A percentile compares a stretch with the other conserved stretches of the same genome.
Evolutionary conservation across 64 coral and sea anemone genomes (phyloP).

Genomic region (Montipora capricornis): DNA sequence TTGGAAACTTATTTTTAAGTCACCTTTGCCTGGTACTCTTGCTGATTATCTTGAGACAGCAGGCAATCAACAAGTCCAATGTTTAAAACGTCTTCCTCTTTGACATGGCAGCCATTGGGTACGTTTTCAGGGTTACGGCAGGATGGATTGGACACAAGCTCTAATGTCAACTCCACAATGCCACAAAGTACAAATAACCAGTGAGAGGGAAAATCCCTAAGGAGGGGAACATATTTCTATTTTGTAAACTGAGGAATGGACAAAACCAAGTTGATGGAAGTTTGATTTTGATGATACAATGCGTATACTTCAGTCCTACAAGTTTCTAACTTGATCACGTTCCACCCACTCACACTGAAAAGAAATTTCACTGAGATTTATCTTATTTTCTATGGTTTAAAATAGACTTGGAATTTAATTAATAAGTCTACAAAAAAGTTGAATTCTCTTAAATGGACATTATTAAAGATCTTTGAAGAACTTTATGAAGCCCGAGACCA

Average conservation of each 20-base stretch:
- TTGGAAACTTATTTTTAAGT: background rate
- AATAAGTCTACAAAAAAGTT: too few relatives aligned
- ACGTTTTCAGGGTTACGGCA: background rate
- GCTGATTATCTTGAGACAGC: background rate
- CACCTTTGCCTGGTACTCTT: background rate
- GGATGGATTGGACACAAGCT: background rate
- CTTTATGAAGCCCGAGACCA: too few relatives aligned
- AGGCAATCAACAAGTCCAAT: background rate
- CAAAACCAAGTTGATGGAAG: too few relatives aligned
- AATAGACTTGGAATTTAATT: too few relatives aligned
- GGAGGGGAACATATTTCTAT: background rate
- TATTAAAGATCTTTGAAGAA: too few relatives aligned
- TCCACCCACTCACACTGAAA: too few relatives aligned
- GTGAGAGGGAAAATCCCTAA: slow-evolving; percentile 22
- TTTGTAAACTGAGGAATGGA: background rate
- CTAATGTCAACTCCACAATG: background rate
- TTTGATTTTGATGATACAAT: background rate
- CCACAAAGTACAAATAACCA: slow-evolving; percentile 29
- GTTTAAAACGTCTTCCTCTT: background rate
- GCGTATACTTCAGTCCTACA: too few relatives aligned
- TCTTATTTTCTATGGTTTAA: too few relatives aligned
- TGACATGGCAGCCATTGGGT: background rate
- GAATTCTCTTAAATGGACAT: too few relatives aligned
- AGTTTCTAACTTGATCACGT: too few relatives aligned
- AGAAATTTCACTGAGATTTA: too few relatives aligned